Evolutionary conservation across 2,113 vertebrate genomes (phyloP).

Genomic region (Ictalurus furcatus): DNA sequence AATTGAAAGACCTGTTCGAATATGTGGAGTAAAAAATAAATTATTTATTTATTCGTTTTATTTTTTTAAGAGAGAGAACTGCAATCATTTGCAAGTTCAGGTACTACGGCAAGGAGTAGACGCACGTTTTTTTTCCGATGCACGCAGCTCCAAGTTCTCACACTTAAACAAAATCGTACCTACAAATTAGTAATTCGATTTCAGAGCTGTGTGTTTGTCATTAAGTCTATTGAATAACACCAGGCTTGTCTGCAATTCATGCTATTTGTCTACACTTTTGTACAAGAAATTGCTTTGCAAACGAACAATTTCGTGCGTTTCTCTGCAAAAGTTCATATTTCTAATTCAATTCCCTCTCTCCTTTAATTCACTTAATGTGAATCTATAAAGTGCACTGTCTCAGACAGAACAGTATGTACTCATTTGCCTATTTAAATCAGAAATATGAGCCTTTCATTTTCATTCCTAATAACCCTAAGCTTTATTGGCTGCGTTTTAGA

Average conservation of each 20-base stretch:
- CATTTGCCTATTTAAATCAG: background rate
- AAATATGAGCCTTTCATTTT: conserved; percentile 33
- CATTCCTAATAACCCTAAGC: conserved; percentile 18
- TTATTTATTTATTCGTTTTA: no score
- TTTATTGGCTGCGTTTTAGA: conserved; percentile 21
- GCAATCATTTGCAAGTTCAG: conserved; percentile 31
- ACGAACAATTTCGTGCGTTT: background rate
- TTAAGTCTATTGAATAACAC: background rate
- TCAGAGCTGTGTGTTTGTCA: background rate
- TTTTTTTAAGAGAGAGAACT: background rate
- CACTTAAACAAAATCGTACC: background rate
- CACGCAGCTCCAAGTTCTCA: background rate
- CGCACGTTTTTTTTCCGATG: background rate
- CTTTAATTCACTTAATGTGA: background rate
- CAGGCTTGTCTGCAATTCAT: background rate
- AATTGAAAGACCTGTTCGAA: conserved; percentile 51
- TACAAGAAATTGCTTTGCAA: background rate
- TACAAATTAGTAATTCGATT: background rate
- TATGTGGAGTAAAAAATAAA: background rate
- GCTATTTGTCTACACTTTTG: background rate
- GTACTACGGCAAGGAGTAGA: background rate
- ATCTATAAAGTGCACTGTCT: background rate
- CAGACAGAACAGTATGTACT: background rate
- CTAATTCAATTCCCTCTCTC: background rate
- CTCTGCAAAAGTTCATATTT: background rate